A percentile compares a stretch with the other conserved stretches of the same genome.
Evolutionary conservation across 53 echinoderm and acorn worm species (phyloP).

Genomic region (Patiria pectinifera): DNA sequence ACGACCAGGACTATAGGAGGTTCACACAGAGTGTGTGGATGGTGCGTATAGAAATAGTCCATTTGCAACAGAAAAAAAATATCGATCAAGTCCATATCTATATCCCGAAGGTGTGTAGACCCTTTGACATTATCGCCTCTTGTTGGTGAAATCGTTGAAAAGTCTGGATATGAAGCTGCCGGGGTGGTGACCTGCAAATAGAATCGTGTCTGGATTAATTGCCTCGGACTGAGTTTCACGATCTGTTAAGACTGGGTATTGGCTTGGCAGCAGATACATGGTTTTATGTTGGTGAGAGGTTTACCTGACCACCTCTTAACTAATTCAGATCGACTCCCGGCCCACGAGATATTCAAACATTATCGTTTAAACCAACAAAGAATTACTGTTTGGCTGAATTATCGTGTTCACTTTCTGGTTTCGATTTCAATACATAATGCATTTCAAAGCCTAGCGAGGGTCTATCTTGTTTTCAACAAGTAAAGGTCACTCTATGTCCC

Average conservation of each 20-base stretch:
- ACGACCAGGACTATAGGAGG: background rate
- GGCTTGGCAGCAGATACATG: background rate
- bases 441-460: background rate
- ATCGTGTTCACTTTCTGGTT: too few relatives aligned
- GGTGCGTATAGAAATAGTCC: background rate
- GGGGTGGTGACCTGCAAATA: slow-evolving; percentile 12
- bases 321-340: too few relatives aligned
- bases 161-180: slow-evolving; percentile 59
- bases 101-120: background rate
- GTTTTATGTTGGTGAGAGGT: background rate
- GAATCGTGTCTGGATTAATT: background rate
- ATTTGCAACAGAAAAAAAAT: background rate
- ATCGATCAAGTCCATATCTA: slow-evolving; percentile 2
- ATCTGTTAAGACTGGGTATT: background rate
- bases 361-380: too few relatives aligned
- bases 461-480: background rate
- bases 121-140: slow-evolving; percentile 49
- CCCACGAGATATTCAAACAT: too few relatives aligned
- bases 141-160: slow-evolving; percentile 47
- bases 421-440: background rate
- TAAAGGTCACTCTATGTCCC: too few relatives aligned
- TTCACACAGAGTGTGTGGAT: background rate
- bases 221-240: background rate
- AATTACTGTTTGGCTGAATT: too few relatives aligned
- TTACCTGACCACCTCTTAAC: too few relatives aligned